Evolutionary conservation across 2,113 vertebrate species (phyloP), one percentile per base, ranked within the genome.

Genomic region (Cryptotis parvus): DNA sequence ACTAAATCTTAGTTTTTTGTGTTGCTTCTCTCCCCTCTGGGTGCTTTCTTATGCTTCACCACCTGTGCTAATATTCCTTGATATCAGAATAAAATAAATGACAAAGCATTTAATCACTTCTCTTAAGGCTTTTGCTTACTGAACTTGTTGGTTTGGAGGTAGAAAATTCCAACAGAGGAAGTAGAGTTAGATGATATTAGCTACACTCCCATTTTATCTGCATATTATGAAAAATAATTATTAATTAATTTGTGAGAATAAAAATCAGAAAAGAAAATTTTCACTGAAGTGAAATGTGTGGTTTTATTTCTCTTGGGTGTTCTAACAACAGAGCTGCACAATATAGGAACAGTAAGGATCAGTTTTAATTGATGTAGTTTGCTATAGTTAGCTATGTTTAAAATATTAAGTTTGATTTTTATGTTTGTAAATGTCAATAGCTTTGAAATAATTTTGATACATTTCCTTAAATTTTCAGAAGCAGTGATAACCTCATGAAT

Each of bases 381-480:
- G 9, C 22, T 35, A 72, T 4, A 66, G 12, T 14, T 45, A 24
- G 35, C 26, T 22, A 37, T 37, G 45, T 35, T 84, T 87, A 8
- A 87, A 90, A 18, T 18, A 29, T 74, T 41, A 70, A 37, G 29
- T 15, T 4, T 75, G 41, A 58, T n/a, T 61, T 20, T 14, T 29
- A 8, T 58, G 4, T 58, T 58, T 58, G 16, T 52, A 43, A 49
- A 88, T 0, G 11, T 22, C 2, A 14, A 74, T 61, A 49, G 16
- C 63, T 66, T 84, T 27, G 9, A n/a, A 33, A 39, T 33, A 79
- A 49, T 18, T 20, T 88, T 88, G 11, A 61, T 18, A 11, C 3
- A 61, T 22, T 94, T 74, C 68, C 6, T 66, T 37, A 73, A 91
- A 85, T 66, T 84, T 14, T 73, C 66, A 52, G 22, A 69, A 84